Percentiles rank a stretch among this genome's conserved stretches.
phyloP scores from a whole-genome alignment of 2,797 vertebrate genomes.

The Scolopax bukidnonensis region DNA sequence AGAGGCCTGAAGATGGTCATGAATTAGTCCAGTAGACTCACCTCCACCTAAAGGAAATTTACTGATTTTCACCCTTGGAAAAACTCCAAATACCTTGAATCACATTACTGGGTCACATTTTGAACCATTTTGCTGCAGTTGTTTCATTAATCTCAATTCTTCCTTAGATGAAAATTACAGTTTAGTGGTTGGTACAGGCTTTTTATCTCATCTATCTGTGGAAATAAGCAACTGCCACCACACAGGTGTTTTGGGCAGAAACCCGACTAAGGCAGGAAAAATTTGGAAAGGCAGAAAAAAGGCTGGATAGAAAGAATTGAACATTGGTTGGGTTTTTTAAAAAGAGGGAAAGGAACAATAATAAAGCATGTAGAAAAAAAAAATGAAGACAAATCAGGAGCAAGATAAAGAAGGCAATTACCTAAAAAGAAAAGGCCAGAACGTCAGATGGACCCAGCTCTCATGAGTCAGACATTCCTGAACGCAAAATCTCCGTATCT shows the following conservation, averaged over 20 bases:
- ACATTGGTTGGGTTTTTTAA: not conserved
- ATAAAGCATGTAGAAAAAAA: too few species aligned
- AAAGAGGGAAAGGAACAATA: not conserved
- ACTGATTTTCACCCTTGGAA: not conserved
- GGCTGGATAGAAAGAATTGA: not conserved
- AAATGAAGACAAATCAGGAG: not conserved
- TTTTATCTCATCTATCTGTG: not conserved
- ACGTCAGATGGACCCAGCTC: not conserved
- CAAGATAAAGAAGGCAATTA: not conserved
- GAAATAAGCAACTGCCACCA: not conserved
- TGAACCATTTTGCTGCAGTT: not conserved
- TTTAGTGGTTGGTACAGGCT: not conserved
- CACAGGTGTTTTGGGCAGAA: not conserved
- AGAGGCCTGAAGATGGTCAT: not conserved
- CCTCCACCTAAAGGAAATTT: not conserved
- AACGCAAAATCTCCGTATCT: not conserved
- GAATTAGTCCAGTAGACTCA: not conserved
- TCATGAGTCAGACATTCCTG: not conserved
- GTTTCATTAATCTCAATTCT: not conserved
- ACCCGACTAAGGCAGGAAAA: not conserved
- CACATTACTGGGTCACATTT: not conserved
- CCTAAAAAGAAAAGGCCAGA: not conserved
- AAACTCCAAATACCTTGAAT: not conserved
- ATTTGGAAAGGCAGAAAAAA: not conserved
- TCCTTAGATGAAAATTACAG: not conserved